These are phyloP conservation scores for Zaprionus lineosus DNA, from an alignment of 2,888 invertebrate genomes.

Conservation along the genomic window DNA sequence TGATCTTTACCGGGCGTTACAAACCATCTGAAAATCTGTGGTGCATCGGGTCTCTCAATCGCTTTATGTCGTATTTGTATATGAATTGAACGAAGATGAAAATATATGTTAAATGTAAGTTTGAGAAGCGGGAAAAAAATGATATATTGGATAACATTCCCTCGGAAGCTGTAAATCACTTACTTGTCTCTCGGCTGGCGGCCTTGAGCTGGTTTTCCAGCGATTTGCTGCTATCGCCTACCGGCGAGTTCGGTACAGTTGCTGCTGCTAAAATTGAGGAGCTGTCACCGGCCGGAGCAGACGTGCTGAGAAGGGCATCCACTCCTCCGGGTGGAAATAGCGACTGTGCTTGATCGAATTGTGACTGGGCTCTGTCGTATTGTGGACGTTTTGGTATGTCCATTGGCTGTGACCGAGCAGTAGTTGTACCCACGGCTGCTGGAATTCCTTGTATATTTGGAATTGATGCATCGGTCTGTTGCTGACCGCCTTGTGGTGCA, in stretches of 20 bases:
- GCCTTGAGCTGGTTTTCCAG: conserved; percentile 69
- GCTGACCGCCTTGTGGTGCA: conserved; percentile 44
- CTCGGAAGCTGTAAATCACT: conserved; percentile 33
- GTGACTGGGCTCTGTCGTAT: conserved; percentile 80
- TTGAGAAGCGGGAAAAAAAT: conserved; percentile 27
- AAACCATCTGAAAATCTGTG: conserved; percentile 81
- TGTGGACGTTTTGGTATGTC: conserved; percentile 84
- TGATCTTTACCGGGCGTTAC: conserved; percentile 81
- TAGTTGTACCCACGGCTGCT: conserved; percentile 81
- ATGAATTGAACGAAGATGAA: conserved; percentile 50
- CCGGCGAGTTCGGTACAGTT: conserved; percentile 73
- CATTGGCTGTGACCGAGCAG: conserved; percentile 85
- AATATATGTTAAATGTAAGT: conserved; percentile 62
- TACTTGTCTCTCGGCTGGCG: conserved; percentile 80
- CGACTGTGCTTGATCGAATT: conserved; percentile 56
- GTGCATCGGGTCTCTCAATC: conserved; percentile 77
- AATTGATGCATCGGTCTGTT: conserved; percentile 44
- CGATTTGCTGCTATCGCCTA: conserved; percentile 76
- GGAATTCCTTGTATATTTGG: too few relatives aligned
- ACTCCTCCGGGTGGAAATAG: conserved; percentile 82
- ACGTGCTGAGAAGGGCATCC: conserved; percentile 80
- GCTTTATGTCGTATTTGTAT: conserved; percentile 43
- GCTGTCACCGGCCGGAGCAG: conserved; percentile 77
- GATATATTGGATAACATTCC: conserved; percentile 14
- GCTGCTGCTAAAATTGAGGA: conserved; percentile 53